Evolutionary conservation across 2,888 invertebrate genomes (phyloP).

Genomic region (Leptinotarsa juncta): DNA sequence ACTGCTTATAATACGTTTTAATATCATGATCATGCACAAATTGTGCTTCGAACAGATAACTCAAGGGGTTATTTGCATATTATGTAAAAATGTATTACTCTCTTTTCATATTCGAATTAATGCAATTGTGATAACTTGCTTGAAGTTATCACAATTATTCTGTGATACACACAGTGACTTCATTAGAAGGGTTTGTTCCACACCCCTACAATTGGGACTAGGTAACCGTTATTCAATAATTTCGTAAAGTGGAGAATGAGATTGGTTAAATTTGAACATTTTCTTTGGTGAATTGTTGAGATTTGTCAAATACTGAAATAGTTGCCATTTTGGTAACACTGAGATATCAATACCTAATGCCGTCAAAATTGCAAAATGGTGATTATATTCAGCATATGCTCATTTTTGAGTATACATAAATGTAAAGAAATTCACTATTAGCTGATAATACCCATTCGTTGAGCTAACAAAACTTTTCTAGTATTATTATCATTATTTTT

Average conservation of each 20-base stretch:
- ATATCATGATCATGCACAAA: slow-evolving; percentile 51
- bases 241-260: neutral
- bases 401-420: no score
- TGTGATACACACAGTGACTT: neutral
- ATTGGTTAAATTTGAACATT: neutral
- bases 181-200: neutral
- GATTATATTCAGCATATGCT: no score
- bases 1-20: slow-evolving; percentile 44
- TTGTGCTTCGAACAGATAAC: slow-evolving; percentile 46
- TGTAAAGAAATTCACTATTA: no score
- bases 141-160: neutral
- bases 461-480: no score
- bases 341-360: no score
- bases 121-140: slow-evolving; percentile 39
- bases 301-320: no score
- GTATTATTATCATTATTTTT: no score
- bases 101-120: slow-evolving; percentile 31
- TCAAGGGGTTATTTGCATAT: slow-evolving; percentile 44
- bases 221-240: no score
- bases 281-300: neutral
- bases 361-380: no score
- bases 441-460: no score
- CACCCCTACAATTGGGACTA: neutral
- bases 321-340: no score
- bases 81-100: slow-evolving; percentile 32